A percentile compares a stretch with the other conserved stretches of the same genome.
phyloP scores from a whole-genome alignment of 2,888 invertebrate species.

The Thecocarcelia acutangulata region DNA sequence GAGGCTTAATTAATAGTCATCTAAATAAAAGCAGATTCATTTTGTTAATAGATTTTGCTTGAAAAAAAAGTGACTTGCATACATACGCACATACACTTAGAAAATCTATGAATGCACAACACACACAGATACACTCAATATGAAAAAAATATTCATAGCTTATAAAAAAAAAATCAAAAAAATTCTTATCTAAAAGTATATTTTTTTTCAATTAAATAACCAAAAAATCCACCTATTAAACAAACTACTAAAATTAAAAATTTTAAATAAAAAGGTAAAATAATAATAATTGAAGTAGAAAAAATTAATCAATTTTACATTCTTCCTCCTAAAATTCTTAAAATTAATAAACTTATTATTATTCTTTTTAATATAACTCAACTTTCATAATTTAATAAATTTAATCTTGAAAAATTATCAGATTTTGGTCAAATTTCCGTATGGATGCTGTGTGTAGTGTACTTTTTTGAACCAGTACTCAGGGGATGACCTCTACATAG shows the following conservation, averaged over 20 bases:
- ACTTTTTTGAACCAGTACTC: too few species aligned
- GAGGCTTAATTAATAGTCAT: slow-evolving; percentile 59
- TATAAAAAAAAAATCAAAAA: too few species aligned
- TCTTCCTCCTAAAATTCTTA: slow-evolving; percentile 84
- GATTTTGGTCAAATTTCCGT: too few species aligned
- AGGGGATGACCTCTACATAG: too few species aligned
- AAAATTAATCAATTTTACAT: slow-evolving; percentile 83
- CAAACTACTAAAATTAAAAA: slow-evolving; percentile 83
- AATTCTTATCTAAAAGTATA: too few species aligned
- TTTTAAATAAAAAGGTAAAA: slow-evolving; percentile 83
- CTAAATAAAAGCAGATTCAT: slow-evolving; percentile 58
- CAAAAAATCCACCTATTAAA: slow-evolving; percentile 81
- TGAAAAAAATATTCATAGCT: too few species aligned
- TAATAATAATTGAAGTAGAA: slow-evolving; percentile 82
- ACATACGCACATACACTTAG: slow-evolving; percentile 1
- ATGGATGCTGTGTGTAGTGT: too few species aligned
- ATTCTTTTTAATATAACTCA: slow-evolving; percentile 82
- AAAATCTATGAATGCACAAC: too few species aligned
- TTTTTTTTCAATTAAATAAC: slow-evolving; percentile 78
- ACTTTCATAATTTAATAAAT: slow-evolving; percentile 83
- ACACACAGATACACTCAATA: too few species aligned
- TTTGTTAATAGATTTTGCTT: slow-evolving; percentile 49
- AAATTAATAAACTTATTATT: slow-evolving; percentile 83
- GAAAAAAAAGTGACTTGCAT: too few species aligned
- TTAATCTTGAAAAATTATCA: slow-evolving; percentile 82